A percentile compares a stretch with the other conserved stretches of the same genome.
phyloP scores from a whole-genome alignment of 1,140 invertebrate species.

The Polypedilum pembai region DNA sequence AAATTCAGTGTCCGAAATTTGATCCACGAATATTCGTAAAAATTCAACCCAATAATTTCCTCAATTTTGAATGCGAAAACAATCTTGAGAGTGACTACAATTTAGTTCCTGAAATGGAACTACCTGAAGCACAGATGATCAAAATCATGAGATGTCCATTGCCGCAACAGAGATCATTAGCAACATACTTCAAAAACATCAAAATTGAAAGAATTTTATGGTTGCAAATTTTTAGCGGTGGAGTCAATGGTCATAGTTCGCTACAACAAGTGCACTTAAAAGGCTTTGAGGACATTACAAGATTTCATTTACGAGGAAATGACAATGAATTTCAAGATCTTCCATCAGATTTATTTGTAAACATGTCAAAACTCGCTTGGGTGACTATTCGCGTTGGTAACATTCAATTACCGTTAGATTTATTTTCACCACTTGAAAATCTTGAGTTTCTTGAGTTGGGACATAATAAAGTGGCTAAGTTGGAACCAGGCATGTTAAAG shows the following conservation, averaged over 20 bases:
- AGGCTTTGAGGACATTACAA: background rate
- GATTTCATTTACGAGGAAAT: background rate
- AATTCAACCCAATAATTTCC: background rate
- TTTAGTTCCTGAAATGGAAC: background rate
- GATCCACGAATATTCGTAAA: background rate
- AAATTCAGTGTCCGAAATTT: conserved; percentile 23
- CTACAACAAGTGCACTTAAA: background rate
- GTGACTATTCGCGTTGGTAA: background rate
- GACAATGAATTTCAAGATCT: background rate
- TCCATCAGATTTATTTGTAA: background rate
- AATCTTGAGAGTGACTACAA: background rate
- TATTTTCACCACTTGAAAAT: conserved; percentile 49
- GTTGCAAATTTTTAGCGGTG: background rate
- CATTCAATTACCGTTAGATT: conserved; percentile 47
- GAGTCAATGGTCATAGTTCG: background rate
- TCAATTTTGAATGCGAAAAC: background rate
- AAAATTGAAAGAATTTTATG: background rate
- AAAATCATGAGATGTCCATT: background rate
- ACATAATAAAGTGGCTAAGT: conserved; percentile 49
- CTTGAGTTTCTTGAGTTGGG: conserved; percentile 55
- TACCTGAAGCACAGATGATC: background rate
- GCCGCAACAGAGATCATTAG: background rate
- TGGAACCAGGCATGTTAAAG: conserved; percentile 52
- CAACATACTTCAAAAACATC: background rate
- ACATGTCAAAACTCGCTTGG: background rate